A percentile compares a stretch with the other conserved stretches of the same genome.
phyloP scores from a whole-genome alignment of 2,797 vertebrate species.

The Perodicticus potto region DNA sequence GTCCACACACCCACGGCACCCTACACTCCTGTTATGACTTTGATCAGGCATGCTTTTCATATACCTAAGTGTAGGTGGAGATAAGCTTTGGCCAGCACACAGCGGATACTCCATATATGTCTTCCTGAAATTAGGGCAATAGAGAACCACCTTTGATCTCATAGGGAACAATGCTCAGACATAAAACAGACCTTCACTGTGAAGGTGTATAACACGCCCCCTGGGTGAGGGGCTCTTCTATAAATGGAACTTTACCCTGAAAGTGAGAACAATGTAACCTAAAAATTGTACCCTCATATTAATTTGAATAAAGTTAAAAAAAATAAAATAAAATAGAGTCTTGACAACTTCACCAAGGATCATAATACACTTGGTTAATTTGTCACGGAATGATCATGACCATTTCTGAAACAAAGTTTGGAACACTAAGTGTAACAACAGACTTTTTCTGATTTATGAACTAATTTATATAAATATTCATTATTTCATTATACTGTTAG shows the following conservation, averaged over 20 bases:
- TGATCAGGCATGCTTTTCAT: no score
- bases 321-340: neutral
- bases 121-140: neutral
- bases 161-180: neutral
- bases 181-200: neutral
- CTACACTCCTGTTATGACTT: rapidly evolving
- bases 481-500: neutral
- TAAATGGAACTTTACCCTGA: no score
- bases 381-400: neutral
- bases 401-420: neutral
- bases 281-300: no score
- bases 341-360: neutral
- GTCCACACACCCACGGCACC: rapidly evolving
- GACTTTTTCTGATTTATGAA: conserved; percentile 25
- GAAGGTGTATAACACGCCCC: no score
- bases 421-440: neutral
- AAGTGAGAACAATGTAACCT: no score
- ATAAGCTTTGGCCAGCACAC: rapidly evolving
- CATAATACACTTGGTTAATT: neutral
- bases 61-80: rapidly evolving
- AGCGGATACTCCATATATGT: rapidly evolving
- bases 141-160: neutral
- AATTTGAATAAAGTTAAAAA: no score
- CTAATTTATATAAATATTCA: conserved; percentile 54
- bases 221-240: no score